Percentiles rank a stretch among this genome's conserved stretches.
phyloP scores from a whole-genome alignment of 2,113 vertebrate species.

The Camelus bactrianus region DNA sequence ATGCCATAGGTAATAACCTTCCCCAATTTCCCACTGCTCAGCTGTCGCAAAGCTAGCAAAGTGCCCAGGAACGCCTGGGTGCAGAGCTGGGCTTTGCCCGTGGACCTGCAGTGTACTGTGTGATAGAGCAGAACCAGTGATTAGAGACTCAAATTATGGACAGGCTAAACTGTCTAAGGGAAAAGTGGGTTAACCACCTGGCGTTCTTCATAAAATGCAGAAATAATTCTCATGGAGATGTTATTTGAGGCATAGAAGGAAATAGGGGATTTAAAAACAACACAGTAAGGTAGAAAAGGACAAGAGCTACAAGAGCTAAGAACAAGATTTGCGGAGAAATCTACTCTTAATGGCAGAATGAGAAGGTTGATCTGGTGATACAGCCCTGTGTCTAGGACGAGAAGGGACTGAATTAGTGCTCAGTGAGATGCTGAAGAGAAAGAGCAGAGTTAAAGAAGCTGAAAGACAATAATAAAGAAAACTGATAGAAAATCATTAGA shows the following conservation, averaged over 20 bases:
- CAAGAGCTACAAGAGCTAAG: neutral
- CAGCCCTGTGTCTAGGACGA: neutral
- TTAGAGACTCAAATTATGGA: neutral
- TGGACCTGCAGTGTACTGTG: accelerated
- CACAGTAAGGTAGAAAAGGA: neutral
- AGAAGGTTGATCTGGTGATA: neutral
- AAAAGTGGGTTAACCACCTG: accelerated
- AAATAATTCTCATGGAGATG: neutral
- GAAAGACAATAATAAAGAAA: neutral
- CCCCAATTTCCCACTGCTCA: neutral
- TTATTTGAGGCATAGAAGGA: neutral
- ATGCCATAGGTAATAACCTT: neutral
- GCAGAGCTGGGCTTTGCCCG: neutral
- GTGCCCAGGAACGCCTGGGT: neutral
- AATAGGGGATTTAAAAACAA: neutral
- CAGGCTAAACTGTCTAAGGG: neutral
- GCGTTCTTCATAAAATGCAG: neutral
- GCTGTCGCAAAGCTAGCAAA: neutral
- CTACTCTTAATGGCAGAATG: neutral
- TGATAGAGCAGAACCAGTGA: neutral
- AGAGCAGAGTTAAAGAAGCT: neutral
- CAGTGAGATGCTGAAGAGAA: neutral
- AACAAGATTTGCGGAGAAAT: neutral
- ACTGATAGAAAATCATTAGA: neutral
- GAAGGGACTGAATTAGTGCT: neutral